These are phyloP conservation scores for Carollia perspicillata DNA, from an alignment of 2,113 vertebrate genomes.

Conservation along the genomic window DNA sequence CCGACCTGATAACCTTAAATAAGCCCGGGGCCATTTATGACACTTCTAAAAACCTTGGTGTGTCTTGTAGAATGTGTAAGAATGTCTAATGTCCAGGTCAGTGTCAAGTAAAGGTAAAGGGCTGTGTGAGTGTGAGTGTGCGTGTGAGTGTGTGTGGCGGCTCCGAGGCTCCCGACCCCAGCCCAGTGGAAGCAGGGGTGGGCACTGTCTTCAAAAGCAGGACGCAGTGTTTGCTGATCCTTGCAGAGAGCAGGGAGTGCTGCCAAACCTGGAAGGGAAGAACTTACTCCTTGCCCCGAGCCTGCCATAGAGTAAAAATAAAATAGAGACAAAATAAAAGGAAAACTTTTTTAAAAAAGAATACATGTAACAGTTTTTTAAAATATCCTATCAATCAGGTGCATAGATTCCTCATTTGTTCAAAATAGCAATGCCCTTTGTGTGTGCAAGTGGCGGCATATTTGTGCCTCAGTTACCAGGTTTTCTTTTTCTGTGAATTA, in stretches of 20 bases:
- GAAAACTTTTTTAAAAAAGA: not conserved
- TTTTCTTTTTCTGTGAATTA: not conserved
- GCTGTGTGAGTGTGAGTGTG: not conserved
- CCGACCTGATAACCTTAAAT: not conserved
- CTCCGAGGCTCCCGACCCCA: not conserved
- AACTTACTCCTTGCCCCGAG: not conserved
- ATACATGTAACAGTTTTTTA: not conserved
- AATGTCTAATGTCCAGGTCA: not conserved
- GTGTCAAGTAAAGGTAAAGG: not conserved
- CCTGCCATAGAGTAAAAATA: not conserved
- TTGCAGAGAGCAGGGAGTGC: not conserved
- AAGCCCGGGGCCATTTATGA: not conserved
- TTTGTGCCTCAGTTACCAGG: not conserved
- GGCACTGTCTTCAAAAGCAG: not conserved
- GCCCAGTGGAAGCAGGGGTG: not conserved
- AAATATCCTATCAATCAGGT: not conserved
- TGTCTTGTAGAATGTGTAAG: not conserved
- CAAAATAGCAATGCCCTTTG: not conserved
- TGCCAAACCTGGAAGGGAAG: not conserved
- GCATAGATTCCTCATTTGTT: not conserved
- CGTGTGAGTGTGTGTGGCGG: rapidly evolving
- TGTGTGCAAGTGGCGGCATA: not conserved
- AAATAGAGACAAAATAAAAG: not conserved
- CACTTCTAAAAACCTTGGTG: not conserved
- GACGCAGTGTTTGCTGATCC: not conserved